Evolutionary conservation across 2,113 vertebrate species (phyloP).

Genomic region (Ceratotherium simum): DNA sequence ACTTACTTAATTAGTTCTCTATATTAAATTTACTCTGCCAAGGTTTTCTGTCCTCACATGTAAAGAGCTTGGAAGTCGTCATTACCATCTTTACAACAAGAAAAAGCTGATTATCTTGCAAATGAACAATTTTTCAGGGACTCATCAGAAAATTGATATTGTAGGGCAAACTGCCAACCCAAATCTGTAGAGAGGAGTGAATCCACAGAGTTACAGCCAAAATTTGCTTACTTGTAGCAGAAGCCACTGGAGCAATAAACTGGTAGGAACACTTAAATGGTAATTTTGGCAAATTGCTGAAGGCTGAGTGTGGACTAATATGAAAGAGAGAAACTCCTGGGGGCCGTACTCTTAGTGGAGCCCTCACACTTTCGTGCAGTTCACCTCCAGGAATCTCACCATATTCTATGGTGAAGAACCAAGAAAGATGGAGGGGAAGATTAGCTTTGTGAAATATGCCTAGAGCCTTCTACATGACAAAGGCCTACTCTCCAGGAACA

Average conservation of each 20-base stretch:
- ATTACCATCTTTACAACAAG: no score
- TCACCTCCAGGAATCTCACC: background rate
- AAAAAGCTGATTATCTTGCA: no score
- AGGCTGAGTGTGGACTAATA: background rate
- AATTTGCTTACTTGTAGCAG: background rate
- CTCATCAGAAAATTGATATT: no score
- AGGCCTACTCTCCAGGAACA: no score
- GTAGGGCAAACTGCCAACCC: background rate
- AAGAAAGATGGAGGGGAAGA: background rate
- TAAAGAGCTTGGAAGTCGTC: no score
- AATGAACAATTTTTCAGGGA: no score
- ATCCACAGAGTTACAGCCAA: no score
- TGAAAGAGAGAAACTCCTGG: background rate
- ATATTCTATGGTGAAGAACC: background rate
- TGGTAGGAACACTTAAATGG: background rate
- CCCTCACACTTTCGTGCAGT: background rate
- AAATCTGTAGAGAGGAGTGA: background rate
- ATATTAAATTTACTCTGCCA: no score
- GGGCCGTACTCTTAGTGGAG: background rate
- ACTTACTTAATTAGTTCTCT: no score
- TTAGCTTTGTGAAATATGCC: no score
- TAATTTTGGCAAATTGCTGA: background rate
- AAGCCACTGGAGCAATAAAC: background rate
- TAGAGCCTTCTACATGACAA: no score
- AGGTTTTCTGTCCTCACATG: no score